Evolutionary conservation across 2,888 invertebrate species (phyloP), one percentile per base, ranked within the genome.

Genomic region (Agrochola macilenta): DNA sequence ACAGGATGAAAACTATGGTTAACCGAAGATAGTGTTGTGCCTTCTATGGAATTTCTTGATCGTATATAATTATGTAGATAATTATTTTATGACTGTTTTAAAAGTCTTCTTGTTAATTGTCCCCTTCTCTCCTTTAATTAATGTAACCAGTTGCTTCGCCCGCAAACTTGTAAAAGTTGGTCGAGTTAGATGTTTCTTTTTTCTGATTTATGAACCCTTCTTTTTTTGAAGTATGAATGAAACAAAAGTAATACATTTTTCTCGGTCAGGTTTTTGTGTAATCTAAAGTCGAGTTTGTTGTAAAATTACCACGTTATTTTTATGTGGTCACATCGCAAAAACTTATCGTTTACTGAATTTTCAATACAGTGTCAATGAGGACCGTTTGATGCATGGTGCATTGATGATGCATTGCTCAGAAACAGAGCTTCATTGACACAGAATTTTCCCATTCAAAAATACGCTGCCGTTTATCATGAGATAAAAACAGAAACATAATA

Each of bases 101-200:
- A 65, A 64, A 79, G 35, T 74, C 35, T 63, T 69, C 66, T 70
- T n/a, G 57, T 52, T 17, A 58, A 68, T 52, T 35, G 70, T 63
- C 49, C 20, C n/a, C 20, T 39, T 76, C 49, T 52, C 43, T 71
- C 43, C 43, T 52, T 52, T 76, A 68, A 81, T 81, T 63, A 76
- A 58, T 81, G 76, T 81, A 63, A 81, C 81, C 81, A 81, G 81
- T 81, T 81, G 82, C 76, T 76, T 81, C 65, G 30, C n/a, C 49
- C 76, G 26, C 75, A 70, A 60, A 75, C 49, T 81, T 57, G 57
- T 76, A 68, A 71, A 71, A 81, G 43, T 76, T 81, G 49, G 52
- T 58, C 8, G 23, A 66, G 26, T 76, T 76, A 57, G 39, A 26
- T 66, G 66, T 81, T 76, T 66, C n/a, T 75, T 76, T 74, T 69